Evolutionary conservation across 1,140 invertebrate genomes (phyloP).

Genomic region (Bacillus rossius): DNA sequence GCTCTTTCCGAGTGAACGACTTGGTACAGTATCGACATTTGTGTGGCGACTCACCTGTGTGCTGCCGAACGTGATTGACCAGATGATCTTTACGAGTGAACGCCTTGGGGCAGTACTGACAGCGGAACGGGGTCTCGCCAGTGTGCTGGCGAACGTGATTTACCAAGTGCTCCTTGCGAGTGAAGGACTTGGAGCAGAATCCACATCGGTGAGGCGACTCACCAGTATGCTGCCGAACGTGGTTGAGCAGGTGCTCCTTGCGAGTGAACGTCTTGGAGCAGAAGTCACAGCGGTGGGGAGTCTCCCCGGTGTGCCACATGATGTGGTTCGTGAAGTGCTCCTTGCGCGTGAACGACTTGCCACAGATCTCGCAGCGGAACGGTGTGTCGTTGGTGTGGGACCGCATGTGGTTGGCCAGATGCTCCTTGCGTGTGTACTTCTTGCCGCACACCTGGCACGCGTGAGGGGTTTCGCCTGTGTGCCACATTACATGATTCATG

Average conservation of each 20-base stretch:
- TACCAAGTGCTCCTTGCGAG: slow-evolving; percentile 73
- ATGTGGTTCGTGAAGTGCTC: slow-evolving; percentile 77
- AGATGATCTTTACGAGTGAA: slow-evolving; percentile 80
- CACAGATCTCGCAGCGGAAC: slow-evolving; percentile 66
- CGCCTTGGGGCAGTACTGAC: slow-evolving; percentile 73
- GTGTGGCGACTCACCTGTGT: slow-evolving; percentile 60
- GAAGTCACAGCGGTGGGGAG: slow-evolving; percentile 39
- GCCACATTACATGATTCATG: slow-evolving; percentile 27
- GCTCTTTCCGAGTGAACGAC: slow-evolving; percentile 59
- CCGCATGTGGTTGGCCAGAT: slow-evolving; percentile 75
- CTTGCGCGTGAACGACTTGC: slow-evolving; percentile 59
- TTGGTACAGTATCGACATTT: slow-evolving; percentile 53
- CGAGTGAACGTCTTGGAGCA: slow-evolving; percentile 73
- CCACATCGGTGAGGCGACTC: slow-evolving; percentile 40
- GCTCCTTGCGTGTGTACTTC: slow-evolving; percentile 45
- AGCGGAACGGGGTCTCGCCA: slow-evolving; percentile 75
- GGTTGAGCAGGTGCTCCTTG: slow-evolving; percentile 69
- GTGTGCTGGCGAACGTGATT: slow-evolving; percentile 66
- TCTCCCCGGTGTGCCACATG: slow-evolving; percentile 67
- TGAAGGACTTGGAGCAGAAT: slow-evolving; percentile 64
- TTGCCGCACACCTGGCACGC: slow-evolving; percentile 21
- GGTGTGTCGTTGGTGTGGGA: slow-evolving; percentile 73
- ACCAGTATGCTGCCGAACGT: slow-evolving; percentile 62
- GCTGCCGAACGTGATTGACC: slow-evolving; percentile 65
- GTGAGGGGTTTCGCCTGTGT: slow-evolving; percentile 24